Conservation (phyloP, 1,140 invertebrate genomes). For the Penaeus vannamei region DNA sequence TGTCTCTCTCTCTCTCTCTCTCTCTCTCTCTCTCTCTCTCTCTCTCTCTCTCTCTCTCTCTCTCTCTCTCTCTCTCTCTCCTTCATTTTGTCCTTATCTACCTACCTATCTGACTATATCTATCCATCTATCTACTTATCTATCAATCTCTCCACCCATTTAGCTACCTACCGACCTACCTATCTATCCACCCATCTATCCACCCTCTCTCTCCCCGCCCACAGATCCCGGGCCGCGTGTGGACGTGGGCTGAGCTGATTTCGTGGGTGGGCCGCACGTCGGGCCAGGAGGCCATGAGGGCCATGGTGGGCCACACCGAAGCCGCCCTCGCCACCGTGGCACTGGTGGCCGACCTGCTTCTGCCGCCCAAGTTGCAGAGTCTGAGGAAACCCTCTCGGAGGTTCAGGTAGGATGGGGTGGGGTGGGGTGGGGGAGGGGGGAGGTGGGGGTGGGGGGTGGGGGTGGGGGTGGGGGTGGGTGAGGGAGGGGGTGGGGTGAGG, state of each 20-base stretch:
- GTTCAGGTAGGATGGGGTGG: background rate
- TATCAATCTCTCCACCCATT: too few species aligned
- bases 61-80: too few species aligned
- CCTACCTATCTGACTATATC: too few species aligned
- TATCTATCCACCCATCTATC: too few species aligned
- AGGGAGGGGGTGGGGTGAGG: background rate
- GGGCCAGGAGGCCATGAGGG: slow-evolving; percentile 39
- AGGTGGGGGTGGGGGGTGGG: background rate
- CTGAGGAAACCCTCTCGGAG: slow-evolving; percentile 32
- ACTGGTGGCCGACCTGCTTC: slow-evolving; percentile 39
- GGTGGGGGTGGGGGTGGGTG: background rate
- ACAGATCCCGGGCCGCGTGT: slow-evolving; percentile 43
- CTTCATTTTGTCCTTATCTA: too few species aligned
- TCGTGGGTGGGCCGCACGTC: slow-evolving; percentile 40
- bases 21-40: too few species aligned
- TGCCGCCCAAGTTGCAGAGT: slow-evolving; percentile 31
- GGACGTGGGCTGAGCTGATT: slow-evolving; percentile 49
- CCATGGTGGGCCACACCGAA: slow-evolving; percentile 44
- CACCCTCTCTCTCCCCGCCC: background rate
- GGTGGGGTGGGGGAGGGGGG: background rate
- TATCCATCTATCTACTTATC: too few species aligned
- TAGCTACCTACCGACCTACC: too few species aligned
- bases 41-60: too few species aligned
- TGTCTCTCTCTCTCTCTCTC: too few species aligned
- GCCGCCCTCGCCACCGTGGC: slow-evolving; percentile 40